A percentile compares a stretch with the other conserved stretches of the same genome.
Evolutionary conservation across 2,797 vertebrate species (phyloP).

Genomic region (Meriones psammophilus): DNA sequence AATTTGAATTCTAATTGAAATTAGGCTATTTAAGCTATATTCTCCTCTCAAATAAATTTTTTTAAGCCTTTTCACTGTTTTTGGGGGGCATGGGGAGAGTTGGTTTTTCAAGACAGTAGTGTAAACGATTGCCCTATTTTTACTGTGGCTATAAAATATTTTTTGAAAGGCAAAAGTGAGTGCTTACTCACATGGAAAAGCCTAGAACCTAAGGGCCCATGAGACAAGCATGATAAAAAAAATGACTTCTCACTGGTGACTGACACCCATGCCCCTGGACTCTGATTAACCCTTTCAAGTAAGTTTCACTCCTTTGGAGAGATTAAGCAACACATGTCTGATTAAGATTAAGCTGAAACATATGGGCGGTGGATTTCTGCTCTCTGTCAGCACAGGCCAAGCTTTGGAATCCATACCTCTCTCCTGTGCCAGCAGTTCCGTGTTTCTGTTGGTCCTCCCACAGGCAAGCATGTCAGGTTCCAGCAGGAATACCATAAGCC

Average conservation of each 20-base stretch:
- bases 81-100: too few relatives aligned
- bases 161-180: background rate
- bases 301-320: constrained; percentile 74
- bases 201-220: background rate
- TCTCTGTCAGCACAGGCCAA: constrained; percentile 65
- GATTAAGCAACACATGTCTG: constrained; percentile 72
- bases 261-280: background rate
- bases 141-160: background rate
- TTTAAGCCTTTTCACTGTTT: background rate
- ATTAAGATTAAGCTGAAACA: constrained; percentile 68
- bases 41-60: constrained; percentile 15
- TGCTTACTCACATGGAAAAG: constrained; percentile 1
- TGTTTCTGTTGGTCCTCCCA: background rate
- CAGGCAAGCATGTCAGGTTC: background rate
- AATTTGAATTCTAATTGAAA: background rate
- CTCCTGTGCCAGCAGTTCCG: constrained; percentile 72
- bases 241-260: constrained; percentile 32
- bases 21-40: background rate
- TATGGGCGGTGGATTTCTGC: constrained; percentile 73
- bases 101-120: background rate
- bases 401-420: constrained; percentile 81
- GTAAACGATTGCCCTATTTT: background rate
- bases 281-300: constrained; percentile 67
- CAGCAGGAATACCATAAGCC: constrained; percentile 47
- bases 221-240: background rate